phyloP scores from a whole-genome alignment of 2,888 invertebrate species.

The Epinotia bilunana region DNA sequence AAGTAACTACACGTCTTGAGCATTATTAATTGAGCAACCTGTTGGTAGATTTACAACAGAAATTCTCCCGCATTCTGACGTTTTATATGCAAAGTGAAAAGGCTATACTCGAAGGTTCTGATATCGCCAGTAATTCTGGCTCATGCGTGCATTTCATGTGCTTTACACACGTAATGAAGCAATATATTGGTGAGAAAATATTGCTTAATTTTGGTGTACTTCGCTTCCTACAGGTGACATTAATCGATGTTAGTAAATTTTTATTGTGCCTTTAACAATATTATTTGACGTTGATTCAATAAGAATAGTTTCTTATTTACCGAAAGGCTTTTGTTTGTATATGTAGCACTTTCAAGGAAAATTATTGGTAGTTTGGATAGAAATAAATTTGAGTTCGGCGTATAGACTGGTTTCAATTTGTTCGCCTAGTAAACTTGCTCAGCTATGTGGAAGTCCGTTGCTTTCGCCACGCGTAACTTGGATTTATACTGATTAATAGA shows the following conservation, averaged over 20 bases:
- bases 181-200: constrained; percentile 67
- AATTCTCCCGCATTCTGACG: not conserved
- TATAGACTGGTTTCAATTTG: constrained; percentile 19
- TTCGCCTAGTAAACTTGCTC: constrained; percentile 7
- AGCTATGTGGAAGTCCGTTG: constrained; percentile 1
- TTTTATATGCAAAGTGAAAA: constrained; percentile 10
- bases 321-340: not conserved
- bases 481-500: not conserved
- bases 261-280: constrained; percentile 47
- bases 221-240: constrained; percentile 49
- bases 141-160: constrained; percentile 55
- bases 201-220: constrained; percentile 54
- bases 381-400: constrained; percentile 8
- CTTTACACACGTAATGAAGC: constrained; percentile 65
- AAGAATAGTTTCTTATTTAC: constrained; percentile 24
- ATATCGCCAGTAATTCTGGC: constrained; percentile 38
- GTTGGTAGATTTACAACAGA: not conserved
- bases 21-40: too few relatives aligned
- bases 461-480: constrained; percentile 5
- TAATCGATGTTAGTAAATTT: constrained; percentile 48
- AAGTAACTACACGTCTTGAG: too few relatives aligned
- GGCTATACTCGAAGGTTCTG: constrained; percentile 16
- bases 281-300: constrained; percentile 36
- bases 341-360: constrained; percentile 9
- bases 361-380: constrained; percentile 9